Conservation (phyloP, 1,140 invertebrate species). For the Rhynchophorus ferrugineus region DNA sequence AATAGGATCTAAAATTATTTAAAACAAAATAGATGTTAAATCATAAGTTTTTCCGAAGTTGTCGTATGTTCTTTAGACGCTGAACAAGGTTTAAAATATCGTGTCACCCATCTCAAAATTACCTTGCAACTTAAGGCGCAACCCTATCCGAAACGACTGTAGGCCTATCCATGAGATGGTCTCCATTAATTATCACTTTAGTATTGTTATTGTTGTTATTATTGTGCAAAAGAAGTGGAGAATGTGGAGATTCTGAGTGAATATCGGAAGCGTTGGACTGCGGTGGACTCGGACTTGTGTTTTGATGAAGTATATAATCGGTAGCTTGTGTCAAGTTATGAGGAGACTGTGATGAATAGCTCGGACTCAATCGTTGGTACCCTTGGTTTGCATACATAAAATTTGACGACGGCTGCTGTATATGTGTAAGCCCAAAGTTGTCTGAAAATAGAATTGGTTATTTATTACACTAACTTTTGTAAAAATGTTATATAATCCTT, state of each 20-base stretch:
- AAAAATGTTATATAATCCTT: slow-evolving; percentile 1
- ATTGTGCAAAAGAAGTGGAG: slow-evolving; percentile 29
- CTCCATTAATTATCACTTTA: slow-evolving; percentile 36
- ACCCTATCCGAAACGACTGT: slow-evolving; percentile 43
- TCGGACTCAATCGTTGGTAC: slow-evolving; percentile 26
- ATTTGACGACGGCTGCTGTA: slow-evolving; percentile 26
- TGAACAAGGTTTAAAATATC: too few species aligned
- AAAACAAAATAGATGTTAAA: too few species aligned
- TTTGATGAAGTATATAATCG: slow-evolving; percentile 30
- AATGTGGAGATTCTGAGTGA: slow-evolving; percentile 25
- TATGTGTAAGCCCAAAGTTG: slow-evolving; percentile 29
- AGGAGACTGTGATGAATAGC: slow-evolving; percentile 33
- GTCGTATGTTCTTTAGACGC: too few species aligned
- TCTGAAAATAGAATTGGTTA: slow-evolving; percentile 37
- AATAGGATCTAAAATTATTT: too few species aligned
- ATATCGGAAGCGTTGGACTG: slow-evolving; percentile 31
- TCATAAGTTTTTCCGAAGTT: too few species aligned
- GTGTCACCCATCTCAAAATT: too few species aligned
- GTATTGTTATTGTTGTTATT: slow-evolving; percentile 36
- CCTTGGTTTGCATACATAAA: slow-evolving; percentile 27
- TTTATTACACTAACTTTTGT: too few species aligned
- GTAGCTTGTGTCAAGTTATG: slow-evolving; percentile 28
- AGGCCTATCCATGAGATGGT: slow-evolving; percentile 36
- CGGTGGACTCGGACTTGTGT: slow-evolving; percentile 31
- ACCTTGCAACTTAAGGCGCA: too few species aligned